Base-by-base conservation (phyloP, 2,888 invertebrate genomes). In the Ametastegia equiseti region DNA sequence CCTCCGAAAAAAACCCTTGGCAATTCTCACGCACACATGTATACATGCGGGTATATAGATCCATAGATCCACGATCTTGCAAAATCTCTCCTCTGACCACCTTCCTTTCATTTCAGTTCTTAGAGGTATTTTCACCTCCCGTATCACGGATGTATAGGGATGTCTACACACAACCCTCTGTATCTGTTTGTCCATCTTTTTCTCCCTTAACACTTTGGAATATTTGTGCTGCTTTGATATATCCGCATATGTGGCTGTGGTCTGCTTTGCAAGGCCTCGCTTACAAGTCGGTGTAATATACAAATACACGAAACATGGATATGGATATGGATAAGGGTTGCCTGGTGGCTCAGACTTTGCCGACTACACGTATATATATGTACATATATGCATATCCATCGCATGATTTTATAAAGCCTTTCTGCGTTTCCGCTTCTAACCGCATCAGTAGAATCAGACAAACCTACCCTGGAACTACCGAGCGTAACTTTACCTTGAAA, bases 171-270 rank as follows among this genome's bases (percentile, higher is more conserved):
- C 30, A 11, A 30, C 15, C 30, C 11, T 23, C 15, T 30, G 27
- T 30, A 39, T 36, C 63, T 36, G 13, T 1, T 60, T 30, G 23
- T 42, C 23, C 39, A 39, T 23, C 42, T 42, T 23, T 27, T 23
- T 71, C 47, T 47, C 15, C 50, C 19, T 19, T 36, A 50, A 75
- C 75, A 75, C 54, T 78, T 78, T n/a, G 27, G 60, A 57, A 60
- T 78, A 60, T 78, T 78, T 78, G 78, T 63, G 78, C 27, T 45
- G 78, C 78, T 78, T 78, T 78, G 78, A 78, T 78, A n/a, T n/a
- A 78, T 78, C 60, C 27, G 42, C 39, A 67, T 71, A 9, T 57
- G 57, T 15, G 78, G 57, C 78, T 63, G 78, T 27, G 60, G 78
- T 78, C 42, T 60, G 42, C 78, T 78, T 45, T 78, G 78, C 78